Base-by-base conservation (phyloP, 2,888 invertebrate species). In the Drosophila antonietae region DNA sequence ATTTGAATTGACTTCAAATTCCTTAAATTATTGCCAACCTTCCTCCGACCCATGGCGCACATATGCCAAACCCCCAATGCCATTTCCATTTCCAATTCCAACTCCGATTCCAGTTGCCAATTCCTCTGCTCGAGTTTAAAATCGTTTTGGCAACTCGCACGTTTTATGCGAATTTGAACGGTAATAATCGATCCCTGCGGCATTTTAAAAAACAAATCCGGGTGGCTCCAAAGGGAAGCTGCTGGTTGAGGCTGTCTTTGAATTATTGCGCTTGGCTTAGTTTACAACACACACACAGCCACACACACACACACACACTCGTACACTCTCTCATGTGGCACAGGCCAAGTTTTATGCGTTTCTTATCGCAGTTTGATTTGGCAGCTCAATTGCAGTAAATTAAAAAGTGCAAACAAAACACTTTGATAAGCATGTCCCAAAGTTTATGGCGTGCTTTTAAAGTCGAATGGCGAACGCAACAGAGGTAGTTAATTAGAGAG, bases 171-270 rank as follows among this genome's bases (percentile, higher is more conserved):
- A 92, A 89, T 92, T 92, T 92, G 92, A 92, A 92, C 91, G 92
- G 92, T 90, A 92, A 92, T 92, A 92, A 92, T 92, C 92, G 92
- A 92, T 92, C 92, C 92, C 92, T 89, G 92, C 92, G 92, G 92
- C 92, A 92, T 92, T 92, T 92, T 92, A 91, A 91, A 91, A 91
- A 91, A 92, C 91, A 92, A 92, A 92, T 92, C 92, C 91, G 72
- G 41, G 7, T 41, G 23, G 35, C 41, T 55, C 33, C 43, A 35
- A 44, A 39, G 44, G 65, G 23, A 44, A n/a, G 65, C n/a, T n/a
- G 65, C 15, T 20, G 51, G 49, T 15, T 33, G 63, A 14, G 33
- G 49, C 52, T 60, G 59, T 53, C 80, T 69, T 72, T 82, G 75
- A 81, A 68, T 85, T 82, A 78, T 84, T 80, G 81, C 81, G 81